Percentiles rank a stretch among this genome's conserved stretches.
phyloP scores from a whole-genome alignment of 2,888 invertebrate species.

The Branchellion lobata region DNA sequence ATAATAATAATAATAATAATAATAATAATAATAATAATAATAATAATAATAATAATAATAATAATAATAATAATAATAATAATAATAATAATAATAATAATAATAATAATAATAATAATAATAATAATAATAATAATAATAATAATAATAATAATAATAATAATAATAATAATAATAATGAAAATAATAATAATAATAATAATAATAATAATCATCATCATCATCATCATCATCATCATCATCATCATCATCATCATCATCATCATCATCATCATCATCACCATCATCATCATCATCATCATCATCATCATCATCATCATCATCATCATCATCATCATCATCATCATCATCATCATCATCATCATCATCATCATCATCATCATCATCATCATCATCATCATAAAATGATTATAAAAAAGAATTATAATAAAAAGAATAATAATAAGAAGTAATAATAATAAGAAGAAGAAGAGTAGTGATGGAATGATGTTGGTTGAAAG shows the following conservation, averaged over 20 bases:
- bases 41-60: not conserved
- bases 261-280: slow-evolving; percentile 4
- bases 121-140: not conserved
- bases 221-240: not conserved
- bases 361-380: slow-evolving; percentile 37
- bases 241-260: not conserved
- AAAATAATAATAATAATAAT: too few species aligned
- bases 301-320: slow-evolving; percentile 23
- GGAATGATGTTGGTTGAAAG: too few species aligned
- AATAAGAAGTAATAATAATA: too few species aligned
- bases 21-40: slow-evolving; percentile 13
- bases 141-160: slow-evolving; percentile 17
- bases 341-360: slow-evolving; percentile 39
- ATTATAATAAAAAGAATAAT: too few species aligned
- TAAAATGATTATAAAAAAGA: too few species aligned
- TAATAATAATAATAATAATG: slow-evolving; percentile 11
- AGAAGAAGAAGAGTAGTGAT: too few species aligned
- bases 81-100: not conserved
- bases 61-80: slow-evolving; percentile 23
- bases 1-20: slow-evolving; percentile 14
- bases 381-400: too few species aligned
- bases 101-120: slow-evolving; percentile 17
- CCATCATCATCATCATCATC: not conserved
- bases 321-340: slow-evolving; percentile 21
- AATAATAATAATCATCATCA: too few species aligned